Conservation (phyloP, 1,140 invertebrate species). For the Phocides pigmalion region DNA sequence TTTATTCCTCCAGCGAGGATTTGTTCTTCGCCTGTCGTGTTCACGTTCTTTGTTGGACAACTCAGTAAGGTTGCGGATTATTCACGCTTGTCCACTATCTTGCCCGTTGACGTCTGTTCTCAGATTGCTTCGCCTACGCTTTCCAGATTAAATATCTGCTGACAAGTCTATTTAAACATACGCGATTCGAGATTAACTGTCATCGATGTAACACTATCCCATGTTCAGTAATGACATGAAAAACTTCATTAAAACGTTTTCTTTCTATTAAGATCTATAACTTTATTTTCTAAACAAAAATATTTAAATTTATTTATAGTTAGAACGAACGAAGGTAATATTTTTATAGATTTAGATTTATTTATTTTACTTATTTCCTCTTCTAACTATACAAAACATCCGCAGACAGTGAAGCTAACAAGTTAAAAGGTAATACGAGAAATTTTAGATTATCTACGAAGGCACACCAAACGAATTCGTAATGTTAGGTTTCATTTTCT, state of each 20-base stretch:
- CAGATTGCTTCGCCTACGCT: slow-evolving; percentile 65
- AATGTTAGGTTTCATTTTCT: slow-evolving; percentile 35
- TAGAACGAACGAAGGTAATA: too few relatives aligned
- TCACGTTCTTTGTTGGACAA: slow-evolving; percentile 7
- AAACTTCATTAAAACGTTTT: background rate
- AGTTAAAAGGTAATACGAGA: slow-evolving; percentile 11
- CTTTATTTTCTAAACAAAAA: too few relatives aligned
- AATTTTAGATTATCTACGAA: slow-evolving; percentile 5
- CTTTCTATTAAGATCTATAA: too few relatives aligned
- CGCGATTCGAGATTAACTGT: slow-evolving; percentile 32
- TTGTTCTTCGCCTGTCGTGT: slow-evolving; percentile 7
- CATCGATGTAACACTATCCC: slow-evolving; percentile 7
- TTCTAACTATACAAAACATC: background rate
- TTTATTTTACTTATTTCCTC: background rate
- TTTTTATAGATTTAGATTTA: background rate
- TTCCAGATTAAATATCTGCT: slow-evolving; percentile 52
- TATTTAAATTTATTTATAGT: too few relatives aligned
- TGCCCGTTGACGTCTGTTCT: slow-evolving; percentile 44
- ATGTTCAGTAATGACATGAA: background rate
- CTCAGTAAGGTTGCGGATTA: slow-evolving; percentile 52
- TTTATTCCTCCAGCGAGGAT: slow-evolving; percentile 4
- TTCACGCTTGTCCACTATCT: slow-evolving; percentile 56
- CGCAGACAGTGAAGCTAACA: slow-evolving; percentile 3
- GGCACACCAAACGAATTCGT: slow-evolving; percentile 29
- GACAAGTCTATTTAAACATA: slow-evolving; percentile 58